Percentiles rank a stretch among this genome's conserved stretches.
These are phyloP conservation scores for Heliconius erato DNA, from an alignment of 2,888 invertebrate species.

Conservation along the genomic window DNA sequence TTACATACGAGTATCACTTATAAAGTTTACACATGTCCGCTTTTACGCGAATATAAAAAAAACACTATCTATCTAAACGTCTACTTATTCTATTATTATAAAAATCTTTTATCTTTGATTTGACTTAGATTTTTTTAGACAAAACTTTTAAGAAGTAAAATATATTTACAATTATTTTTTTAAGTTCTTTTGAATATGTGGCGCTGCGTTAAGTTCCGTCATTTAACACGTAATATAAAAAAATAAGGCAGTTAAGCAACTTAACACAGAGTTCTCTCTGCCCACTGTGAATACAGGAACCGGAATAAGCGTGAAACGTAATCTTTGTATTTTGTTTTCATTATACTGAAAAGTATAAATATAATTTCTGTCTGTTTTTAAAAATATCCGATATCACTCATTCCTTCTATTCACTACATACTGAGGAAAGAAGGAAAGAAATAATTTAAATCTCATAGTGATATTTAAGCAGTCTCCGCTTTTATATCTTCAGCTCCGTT, in stretches of 20 bases:
- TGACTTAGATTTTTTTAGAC: conserved; percentile 7
- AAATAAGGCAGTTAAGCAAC: too few relatives aligned
- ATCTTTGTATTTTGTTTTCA: too few relatives aligned
- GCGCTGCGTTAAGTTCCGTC: background rate
- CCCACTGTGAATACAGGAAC: too few relatives aligned
- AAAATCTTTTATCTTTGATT: background rate
- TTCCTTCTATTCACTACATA: too few relatives aligned
- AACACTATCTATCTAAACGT: too few relatives aligned
- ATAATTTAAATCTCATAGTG: background rate
- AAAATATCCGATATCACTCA: too few relatives aligned
- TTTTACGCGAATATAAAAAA: conserved; percentile 13
- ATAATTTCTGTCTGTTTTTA: too few relatives aligned
- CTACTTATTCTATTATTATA: background rate
- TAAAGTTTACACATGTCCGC: conserved; percentile 55
- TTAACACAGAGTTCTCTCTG: too few relatives aligned
- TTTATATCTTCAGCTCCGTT: conserved; percentile 82
- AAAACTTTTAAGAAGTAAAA: background rate
- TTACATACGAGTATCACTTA: conserved; percentile 55
- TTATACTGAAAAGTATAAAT: too few relatives aligned
- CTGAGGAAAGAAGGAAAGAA: too few relatives aligned
- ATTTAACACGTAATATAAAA: background rate
- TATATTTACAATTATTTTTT: background rate
- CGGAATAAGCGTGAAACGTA: too few relatives aligned
- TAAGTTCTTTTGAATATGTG: background rate
- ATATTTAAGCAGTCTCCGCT: conserved; percentile 68